Conservation (phyloP, 2,888 invertebrate genomes). For the Trisateles emortualis region DNA sequence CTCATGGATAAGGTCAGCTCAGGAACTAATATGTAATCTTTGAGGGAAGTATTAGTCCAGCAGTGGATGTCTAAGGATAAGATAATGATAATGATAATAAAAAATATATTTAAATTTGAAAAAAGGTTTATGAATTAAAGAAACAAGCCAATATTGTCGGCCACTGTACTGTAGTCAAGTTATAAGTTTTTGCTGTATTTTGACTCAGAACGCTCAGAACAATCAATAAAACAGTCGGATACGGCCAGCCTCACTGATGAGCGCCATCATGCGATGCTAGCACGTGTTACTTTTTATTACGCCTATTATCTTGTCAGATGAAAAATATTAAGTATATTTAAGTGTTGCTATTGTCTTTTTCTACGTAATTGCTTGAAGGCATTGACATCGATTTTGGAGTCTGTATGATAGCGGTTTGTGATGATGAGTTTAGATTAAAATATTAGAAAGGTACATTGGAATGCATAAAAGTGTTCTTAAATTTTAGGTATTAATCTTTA, state of each 20-base stretch:
- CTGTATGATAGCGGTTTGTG: neutral
- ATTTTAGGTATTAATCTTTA: no score
- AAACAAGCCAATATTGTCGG: neutral
- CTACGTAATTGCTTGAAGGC: slow-evolving; percentile 48
- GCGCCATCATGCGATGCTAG: slow-evolving; percentile 69
- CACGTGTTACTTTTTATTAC: slow-evolving; percentile 73
- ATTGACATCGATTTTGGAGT: slow-evolving; percentile 47
- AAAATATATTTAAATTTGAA: no score
- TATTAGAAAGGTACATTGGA: no score
- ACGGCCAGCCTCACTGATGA: slow-evolving; percentile 61
- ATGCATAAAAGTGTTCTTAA: no score
- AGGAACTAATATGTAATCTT: neutral
- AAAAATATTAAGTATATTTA: slow-evolving; percentile 63
- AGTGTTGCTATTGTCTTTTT: slow-evolving; percentile 60
- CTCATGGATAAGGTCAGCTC: no score
- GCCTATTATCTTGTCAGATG: slow-evolving; percentile 73
- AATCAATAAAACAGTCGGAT: slow-evolving; percentile 64
- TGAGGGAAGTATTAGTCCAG: neutral
- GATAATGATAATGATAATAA: no score
- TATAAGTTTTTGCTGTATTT: slow-evolving; percentile 46
- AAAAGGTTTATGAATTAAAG: no score
- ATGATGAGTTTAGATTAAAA: neutral
- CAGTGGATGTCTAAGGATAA: no score
- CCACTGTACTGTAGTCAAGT: slow-evolving; percentile 38
- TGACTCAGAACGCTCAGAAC: slow-evolving; percentile 57